Evolutionary conservation across 2,113 vertebrate genomes (phyloP), one percentile per base, ranked within the genome.

Genomic region (Indicator indicator): DNA sequence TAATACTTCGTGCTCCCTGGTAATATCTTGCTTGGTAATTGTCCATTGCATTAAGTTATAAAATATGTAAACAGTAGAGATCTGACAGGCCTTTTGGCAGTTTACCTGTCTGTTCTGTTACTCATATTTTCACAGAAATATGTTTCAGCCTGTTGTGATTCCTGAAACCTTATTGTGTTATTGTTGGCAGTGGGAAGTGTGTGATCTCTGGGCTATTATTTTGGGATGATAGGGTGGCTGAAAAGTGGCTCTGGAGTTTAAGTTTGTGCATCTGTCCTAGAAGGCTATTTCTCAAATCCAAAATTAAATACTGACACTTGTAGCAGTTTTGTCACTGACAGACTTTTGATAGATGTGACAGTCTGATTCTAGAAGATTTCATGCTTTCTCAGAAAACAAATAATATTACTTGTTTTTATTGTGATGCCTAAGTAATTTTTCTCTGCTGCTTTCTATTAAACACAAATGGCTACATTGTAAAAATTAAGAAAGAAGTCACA

Each of bases 151-250:
- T 3, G 1, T 14, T 12, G 23, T 1, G 0, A 8, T 30, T 54
- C 6, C 26, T n/a, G 0, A 44, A 44, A 44, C 42, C 14, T 56
- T 16, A 17, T 32, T 1, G 0, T 9, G 11, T 1, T 0, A 7
- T 8, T 74, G 21, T 69, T 50, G 26, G 30, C 30, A 24, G 59
- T 1, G 0, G 27, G 30, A 23, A n/a, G 17, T 0, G 1, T 30
- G 1, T 5, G 36, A 16, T 19, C 3, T 1, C 28, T 24, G 18
- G 5, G 68, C 1, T 64, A 20, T 13, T 75, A 0, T 9, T 42
- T 56, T 5, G 19, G 16, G 33, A 23, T 36, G 16, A 4, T 7
- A 21, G 19, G 11, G 20, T 40, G 27, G 26, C 50, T 79, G 62
- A 36, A 65, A 33, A 8, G 30, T 4, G 3, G 0, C 59, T 38